These are phyloP conservation scores for Drosophila pallidifrons DNA, from an alignment of 1,140 invertebrate species.

Conservation along the genomic window DNA sequence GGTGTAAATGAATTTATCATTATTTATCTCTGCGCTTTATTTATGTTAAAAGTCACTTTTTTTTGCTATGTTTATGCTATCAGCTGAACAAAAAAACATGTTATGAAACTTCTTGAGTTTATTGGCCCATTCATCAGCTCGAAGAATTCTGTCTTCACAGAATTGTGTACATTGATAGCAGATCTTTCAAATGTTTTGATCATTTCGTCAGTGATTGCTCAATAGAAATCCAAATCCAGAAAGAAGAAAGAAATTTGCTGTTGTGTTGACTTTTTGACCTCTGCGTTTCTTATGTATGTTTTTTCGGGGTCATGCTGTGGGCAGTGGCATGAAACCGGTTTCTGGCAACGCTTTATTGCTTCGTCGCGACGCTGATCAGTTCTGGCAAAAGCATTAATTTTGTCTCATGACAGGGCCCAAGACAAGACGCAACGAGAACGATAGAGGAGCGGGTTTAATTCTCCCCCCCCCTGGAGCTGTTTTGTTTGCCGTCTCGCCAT, in stretches of 20 bases:
- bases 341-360: slow-evolving; percentile 30
- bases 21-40: not conserved
- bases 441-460: slow-evolving; percentile 46
- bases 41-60: not conserved
- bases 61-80: too few relatives aligned
- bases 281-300: not conserved
- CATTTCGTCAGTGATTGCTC: not conserved
- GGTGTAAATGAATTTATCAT: not conserved
- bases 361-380: slow-evolving; percentile 33
- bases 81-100: not conserved
- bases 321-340: slow-evolving; percentile 35
- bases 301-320: slow-evolving; percentile 27
- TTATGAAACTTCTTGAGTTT: not conserved
- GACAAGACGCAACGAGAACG: not conserved
- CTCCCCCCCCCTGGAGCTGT: slow-evolving; percentile 36
- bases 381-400: slow-evolving; percentile 41
- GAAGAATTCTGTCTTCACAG: not conserved
- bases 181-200: not conserved
- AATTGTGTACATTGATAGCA: not conserved
- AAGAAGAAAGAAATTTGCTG: too few relatives aligned
- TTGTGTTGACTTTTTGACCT: slow-evolving; percentile 33
- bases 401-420: slow-evolving; percentile 36
- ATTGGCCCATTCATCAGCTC: not conserved
- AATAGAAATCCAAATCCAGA: not conserved
- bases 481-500: slow-evolving; percentile 33